phyloP scores from a whole-genome alignment of 2,888 invertebrate species.

The Nymphalis c-album region DNA sequence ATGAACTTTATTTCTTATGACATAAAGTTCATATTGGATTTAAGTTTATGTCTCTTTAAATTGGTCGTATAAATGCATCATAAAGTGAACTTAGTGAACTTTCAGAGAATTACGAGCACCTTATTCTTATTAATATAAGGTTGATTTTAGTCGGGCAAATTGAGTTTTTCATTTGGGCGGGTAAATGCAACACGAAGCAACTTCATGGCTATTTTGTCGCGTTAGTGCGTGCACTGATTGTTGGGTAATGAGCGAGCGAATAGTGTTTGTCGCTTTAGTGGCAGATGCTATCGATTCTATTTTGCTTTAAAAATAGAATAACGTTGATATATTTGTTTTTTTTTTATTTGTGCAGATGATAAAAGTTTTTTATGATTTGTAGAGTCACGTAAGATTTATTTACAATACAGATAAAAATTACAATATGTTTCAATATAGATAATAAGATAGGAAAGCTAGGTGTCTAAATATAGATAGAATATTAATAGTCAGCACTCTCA shows the following conservation, averaged over 20 bases:
- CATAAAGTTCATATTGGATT: slow-evolving; percentile 22
- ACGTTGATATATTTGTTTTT: background rate
- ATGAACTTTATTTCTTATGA: background rate
- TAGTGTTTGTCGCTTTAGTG: slow-evolving; percentile 46
- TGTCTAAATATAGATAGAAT: too few relatives aligned
- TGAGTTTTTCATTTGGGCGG: slow-evolving; percentile 28
- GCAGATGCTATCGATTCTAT: slow-evolving; percentile 30
- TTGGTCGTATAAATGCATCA: slow-evolving; percentile 41
- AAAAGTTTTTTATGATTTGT: too few relatives aligned
- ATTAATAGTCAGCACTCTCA: too few relatives aligned
- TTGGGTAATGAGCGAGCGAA: slow-evolving; percentile 53
- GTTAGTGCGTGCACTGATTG: slow-evolving; percentile 43
- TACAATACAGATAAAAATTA: too few relatives aligned
- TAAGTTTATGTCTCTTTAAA: slow-evolving; percentile 19
- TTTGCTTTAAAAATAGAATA: background rate
- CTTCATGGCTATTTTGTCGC: slow-evolving; percentile 45
- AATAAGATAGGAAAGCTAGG: too few relatives aligned
- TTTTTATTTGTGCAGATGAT: too few relatives aligned
- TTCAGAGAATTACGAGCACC: slow-evolving; percentile 14
- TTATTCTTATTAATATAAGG: slow-evolving; percentile 26
- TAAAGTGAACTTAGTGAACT: slow-evolving; percentile 37
- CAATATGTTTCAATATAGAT: too few relatives aligned
- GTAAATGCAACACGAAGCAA: slow-evolving; percentile 43
- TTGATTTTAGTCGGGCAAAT: slow-evolving; percentile 12
- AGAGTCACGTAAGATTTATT: too few relatives aligned